Evolutionary conservation across 2,888 invertebrate genomes (phyloP).

Genomic region (Diaperis boleti): DNA sequence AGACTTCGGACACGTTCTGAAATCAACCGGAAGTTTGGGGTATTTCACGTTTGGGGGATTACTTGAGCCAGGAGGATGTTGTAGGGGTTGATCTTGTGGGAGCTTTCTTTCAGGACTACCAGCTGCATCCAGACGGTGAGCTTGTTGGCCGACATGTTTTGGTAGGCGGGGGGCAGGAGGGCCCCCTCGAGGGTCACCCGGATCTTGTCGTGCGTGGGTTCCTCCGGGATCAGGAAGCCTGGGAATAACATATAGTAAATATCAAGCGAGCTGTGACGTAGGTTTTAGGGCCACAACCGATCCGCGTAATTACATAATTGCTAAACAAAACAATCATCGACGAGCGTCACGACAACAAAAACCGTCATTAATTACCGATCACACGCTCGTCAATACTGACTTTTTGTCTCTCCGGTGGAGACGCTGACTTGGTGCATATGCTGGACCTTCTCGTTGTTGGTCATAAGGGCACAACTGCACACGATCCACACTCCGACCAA

Average conservation of each 20-base stretch:
- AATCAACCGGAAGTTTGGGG: slow-evolving; percentile 40
- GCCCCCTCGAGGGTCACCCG: slow-evolving; percentile 72
- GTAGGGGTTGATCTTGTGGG: slow-evolving; percentile 50
- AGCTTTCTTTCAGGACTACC: slow-evolving; percentile 51
- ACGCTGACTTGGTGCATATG: slow-evolving; percentile 74
- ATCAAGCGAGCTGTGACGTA: too few species aligned
- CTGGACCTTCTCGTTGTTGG: slow-evolving; percentile 76
- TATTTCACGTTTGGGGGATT: slow-evolving; percentile 14
- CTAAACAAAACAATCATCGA: too few species aligned
- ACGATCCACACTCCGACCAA: slow-evolving; percentile 75
- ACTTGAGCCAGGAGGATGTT: slow-evolving; percentile 64
- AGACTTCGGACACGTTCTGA: slow-evolving; percentile 69
- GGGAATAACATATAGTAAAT: slow-evolving; percentile 16
- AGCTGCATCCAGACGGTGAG: slow-evolving; percentile 69
- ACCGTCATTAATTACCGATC: too few species aligned
- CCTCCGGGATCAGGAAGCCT: slow-evolving; percentile 53
- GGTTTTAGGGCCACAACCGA: too few species aligned
- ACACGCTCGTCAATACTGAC: slow-evolving; percentile 45
- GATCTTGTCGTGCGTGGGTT: slow-evolving; percentile 65
- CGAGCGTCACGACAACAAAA: too few species aligned
- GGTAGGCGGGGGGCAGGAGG: slow-evolving; percentile 70
- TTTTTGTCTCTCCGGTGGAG: slow-evolving; percentile 67
- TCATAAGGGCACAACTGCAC: slow-evolving; percentile 77
- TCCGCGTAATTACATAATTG: too few species aligned
- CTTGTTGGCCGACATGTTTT: slow-evolving; percentile 66